Percentiles rank a stretch among this genome's conserved stretches.
Conservation (phyloP, 2,888 invertebrate genomes). For the Alsophila aescularia region DNA sequence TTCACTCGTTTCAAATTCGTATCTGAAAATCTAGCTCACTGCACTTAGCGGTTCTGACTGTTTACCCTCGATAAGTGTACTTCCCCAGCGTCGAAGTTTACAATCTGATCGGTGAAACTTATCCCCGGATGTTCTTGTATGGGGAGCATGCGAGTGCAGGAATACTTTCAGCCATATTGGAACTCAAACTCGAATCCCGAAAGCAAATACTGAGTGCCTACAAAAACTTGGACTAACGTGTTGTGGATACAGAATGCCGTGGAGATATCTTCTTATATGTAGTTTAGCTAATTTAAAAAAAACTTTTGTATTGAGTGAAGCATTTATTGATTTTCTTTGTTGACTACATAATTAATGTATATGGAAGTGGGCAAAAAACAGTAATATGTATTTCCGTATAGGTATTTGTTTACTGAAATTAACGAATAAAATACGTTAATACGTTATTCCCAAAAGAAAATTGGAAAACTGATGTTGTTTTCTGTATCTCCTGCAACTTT, state of each 20-base stretch:
- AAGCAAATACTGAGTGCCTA: constrained; percentile 79
- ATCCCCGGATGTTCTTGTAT: constrained; percentile 62
- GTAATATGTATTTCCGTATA: too few relatives aligned
- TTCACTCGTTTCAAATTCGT: too few relatives aligned
- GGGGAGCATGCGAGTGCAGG: constrained; percentile 68
- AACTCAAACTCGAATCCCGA: constrained; percentile 73
- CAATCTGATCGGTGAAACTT: constrained; percentile 72
- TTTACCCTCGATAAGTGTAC: background rate
- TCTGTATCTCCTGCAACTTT: too few relatives aligned
- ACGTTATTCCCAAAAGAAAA: too few relatives aligned
- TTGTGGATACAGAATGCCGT: constrained; percentile 48
- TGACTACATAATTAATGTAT: too few relatives aligned
- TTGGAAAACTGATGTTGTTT: too few relatives aligned
- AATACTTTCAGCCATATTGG: constrained; percentile 76
- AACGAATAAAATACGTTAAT: too few relatives aligned
- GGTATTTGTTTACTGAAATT: too few relatives aligned
- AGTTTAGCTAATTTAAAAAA: background rate
- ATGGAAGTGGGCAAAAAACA: too few relatives aligned
- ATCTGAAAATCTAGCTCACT: background rate
- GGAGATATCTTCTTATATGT: constrained; percentile 39
- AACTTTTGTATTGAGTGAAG: too few relatives aligned
- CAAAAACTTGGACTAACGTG: constrained; percentile 73
- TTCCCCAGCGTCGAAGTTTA: constrained; percentile 52
- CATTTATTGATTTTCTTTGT: too few relatives aligned
- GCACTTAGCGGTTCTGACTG: constrained; percentile 33